phyloP scores from a whole-genome alignment of 2,888 invertebrate species.

The Gari tellinella region DNA sequence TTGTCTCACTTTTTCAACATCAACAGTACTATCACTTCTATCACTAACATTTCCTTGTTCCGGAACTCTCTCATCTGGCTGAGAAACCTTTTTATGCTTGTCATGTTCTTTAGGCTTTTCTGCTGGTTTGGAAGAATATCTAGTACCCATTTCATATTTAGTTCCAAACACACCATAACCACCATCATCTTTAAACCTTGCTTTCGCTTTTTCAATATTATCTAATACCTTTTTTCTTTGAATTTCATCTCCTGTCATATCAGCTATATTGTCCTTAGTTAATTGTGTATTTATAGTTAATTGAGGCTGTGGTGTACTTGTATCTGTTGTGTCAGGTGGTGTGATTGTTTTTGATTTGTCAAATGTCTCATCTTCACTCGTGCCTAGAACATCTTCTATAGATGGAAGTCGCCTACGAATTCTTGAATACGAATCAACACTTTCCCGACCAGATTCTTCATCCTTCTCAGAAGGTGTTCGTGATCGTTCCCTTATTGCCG shows the following conservation, averaged over 20 bases:
- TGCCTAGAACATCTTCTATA: conserved; percentile 56
- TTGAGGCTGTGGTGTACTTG: background rate
- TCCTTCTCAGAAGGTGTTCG: conserved; percentile 25
- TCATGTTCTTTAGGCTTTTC: conserved; percentile 3
- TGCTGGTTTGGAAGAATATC: conserved; percentile 28
- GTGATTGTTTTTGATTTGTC: conserved; percentile 1
- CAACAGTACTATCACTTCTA: background rate
- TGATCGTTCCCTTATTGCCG: conserved; percentile 6
- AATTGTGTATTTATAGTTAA: conserved; percentile 1
- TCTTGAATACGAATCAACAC: conserved; percentile 44
- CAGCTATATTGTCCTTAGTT: conserved; percentile 24
- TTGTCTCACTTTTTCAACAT: no score
- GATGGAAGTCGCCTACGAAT: conserved; percentile 52
- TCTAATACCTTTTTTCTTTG: conserved; percentile 33
- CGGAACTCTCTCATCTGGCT: background rate
- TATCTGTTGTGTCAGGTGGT: background rate
- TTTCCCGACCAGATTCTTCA: conserved; percentile 43
- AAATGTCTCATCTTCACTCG: conserved; percentile 19
- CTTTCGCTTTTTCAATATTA: conserved; percentile 49
- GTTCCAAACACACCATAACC: conserved; percentile 19
- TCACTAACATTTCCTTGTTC: background rate
- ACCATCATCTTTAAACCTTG: conserved; percentile 30
- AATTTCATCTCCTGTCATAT: conserved; percentile 35
- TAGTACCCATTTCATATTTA: conserved; percentile 48
- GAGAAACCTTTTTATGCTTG: background rate